Percentiles rank a stretch among this genome's conserved stretches.
These are phyloP conservation scores for Galbula dea DNA, from an alignment of 2,113 vertebrate genomes.

Conservation along the genomic window DNA sequence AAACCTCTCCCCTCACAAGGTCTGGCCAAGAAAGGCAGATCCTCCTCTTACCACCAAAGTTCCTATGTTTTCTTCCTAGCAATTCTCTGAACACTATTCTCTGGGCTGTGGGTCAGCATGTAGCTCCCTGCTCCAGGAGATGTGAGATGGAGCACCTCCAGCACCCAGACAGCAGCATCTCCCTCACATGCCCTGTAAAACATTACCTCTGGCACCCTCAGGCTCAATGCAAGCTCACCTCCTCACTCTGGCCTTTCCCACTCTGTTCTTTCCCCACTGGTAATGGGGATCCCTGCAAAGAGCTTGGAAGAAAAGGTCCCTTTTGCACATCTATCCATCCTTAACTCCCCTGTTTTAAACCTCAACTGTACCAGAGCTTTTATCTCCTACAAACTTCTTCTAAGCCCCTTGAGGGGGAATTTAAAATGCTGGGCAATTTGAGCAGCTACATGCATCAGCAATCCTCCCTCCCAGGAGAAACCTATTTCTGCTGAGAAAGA, in stretches of 20 bases:
- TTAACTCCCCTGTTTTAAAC: not conserved
- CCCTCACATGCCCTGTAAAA: rapidly evolving
- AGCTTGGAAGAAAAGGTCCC: not conserved
- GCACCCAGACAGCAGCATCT: not conserved
- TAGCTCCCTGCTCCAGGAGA: not conserved
- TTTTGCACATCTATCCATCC: not conserved
- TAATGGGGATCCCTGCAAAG: rapidly evolving
- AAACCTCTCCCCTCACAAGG: not conserved
- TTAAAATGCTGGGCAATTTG: not conserved
- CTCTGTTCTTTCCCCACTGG: not conserved
- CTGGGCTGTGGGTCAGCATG: rapidly evolving
- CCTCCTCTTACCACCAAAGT: not conserved
- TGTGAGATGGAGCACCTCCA: rapidly evolving
- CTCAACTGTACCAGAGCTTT: not conserved
- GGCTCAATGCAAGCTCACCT: not conserved
- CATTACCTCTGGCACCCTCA: rapidly evolving
- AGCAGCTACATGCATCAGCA: not conserved
- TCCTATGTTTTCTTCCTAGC: not conserved
- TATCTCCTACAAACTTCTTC: not conserved
- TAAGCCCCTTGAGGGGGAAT: not conserved
- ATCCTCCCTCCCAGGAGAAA: not conserved
- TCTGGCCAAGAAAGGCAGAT: not conserved
- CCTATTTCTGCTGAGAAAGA: not conserved
- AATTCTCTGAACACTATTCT: rapidly evolving
- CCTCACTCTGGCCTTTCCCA: not conserved